phyloP scores from a whole-genome alignment of 2,797 vertebrate genomes.

The Poeciliopsis paucimaculata region DNA sequence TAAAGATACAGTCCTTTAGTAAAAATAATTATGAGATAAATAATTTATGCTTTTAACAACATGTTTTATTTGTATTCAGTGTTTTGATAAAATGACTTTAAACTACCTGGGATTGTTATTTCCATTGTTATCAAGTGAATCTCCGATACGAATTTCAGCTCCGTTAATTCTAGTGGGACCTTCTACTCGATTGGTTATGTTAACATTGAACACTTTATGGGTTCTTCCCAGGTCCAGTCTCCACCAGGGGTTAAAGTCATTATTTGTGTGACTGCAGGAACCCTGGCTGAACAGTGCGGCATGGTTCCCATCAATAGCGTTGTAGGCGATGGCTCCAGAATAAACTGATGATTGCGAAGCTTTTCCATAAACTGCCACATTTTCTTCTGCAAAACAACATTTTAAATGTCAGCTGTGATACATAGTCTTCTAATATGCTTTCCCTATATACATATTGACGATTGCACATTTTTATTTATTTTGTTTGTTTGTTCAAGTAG shows the following conservation, averaged over 20 bases:
- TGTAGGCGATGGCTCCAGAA: constrained; percentile 1
- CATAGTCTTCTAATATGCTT: too few relatives aligned
- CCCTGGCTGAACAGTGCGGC: background rate
- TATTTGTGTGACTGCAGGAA: constrained; percentile 50
- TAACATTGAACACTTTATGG: constrained; percentile 60
- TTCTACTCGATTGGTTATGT: constrained; percentile 43
- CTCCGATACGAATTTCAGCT: constrained; percentile 65
- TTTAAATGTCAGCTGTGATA: too few relatives aligned
- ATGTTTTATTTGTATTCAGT: too few relatives aligned
- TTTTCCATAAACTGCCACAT: too few relatives aligned
- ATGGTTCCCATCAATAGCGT: constrained; percentile 66
- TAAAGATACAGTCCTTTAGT: too few relatives aligned
- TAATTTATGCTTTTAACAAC: too few relatives aligned
- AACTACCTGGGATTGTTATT: constrained; percentile 62
- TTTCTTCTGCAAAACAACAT: constrained; percentile 28
- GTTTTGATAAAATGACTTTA: too few relatives aligned
- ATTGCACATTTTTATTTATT: too few relatives aligned
- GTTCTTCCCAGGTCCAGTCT: constrained; percentile 61
- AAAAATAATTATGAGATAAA: too few relatives aligned
- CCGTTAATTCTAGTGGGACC: constrained; percentile 23
- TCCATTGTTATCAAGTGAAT: constrained; percentile 58
- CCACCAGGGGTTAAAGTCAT: constrained; percentile 62
- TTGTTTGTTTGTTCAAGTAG: too few relatives aligned
- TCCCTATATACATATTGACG: too few relatives aligned
- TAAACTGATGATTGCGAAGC: too few relatives aligned